phyloP scores from a whole-genome alignment of 2,113 vertebrate species.

The Onychostoma macrolepis region DNA sequence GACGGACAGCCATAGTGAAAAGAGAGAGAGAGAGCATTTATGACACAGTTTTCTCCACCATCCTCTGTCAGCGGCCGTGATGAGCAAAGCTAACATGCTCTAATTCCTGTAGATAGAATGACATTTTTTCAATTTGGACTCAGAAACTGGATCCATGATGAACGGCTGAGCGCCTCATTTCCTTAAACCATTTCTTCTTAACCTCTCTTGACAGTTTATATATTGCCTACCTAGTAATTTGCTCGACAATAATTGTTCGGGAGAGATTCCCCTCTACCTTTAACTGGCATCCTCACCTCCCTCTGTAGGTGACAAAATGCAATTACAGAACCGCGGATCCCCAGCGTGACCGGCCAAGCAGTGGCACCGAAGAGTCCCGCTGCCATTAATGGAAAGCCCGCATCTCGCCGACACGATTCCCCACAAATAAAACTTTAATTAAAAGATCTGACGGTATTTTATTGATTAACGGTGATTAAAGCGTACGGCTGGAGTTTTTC shows the following conservation, averaged over 20 bases:
- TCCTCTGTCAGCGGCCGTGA: conserved; percentile 68
- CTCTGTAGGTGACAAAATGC: conserved; percentile 99
- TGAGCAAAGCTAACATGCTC: conserved; percentile 78
- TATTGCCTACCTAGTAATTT: conserved; percentile 97
- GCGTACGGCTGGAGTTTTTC: conserved; percentile 75
- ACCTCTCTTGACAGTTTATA: conserved; percentile 94
- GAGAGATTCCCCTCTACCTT: conserved; percentile 86
- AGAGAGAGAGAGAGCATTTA: conserved; percentile 45
- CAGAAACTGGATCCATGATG: conserved; percentile 85
- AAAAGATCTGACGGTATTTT: conserved; percentile 88
- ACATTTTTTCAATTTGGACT: conserved; percentile 85
- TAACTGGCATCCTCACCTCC: conserved; percentile 97
- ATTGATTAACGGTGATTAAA: conserved; percentile 98
- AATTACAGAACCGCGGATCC: conserved; percentile 92
- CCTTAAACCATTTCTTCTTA: conserved; percentile 86
- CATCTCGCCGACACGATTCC: conserved; percentile 71
- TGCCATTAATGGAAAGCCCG: conserved; percentile 80
- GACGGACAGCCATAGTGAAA: conserved; percentile 58
- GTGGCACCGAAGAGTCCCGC: conserved; percentile 75
- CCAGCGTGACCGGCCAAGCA: conserved; percentile 79
- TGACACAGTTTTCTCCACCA: conserved; percentile 19
- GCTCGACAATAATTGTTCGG: conserved; percentile 92
- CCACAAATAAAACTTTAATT: conserved; percentile 92
- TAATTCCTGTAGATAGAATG: conserved; percentile 84
- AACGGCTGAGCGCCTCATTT: conserved; percentile 94